phyloP scores from a whole-genome alignment of 2,113 vertebrate genomes.

The Nematolebias whitei region DNA sequence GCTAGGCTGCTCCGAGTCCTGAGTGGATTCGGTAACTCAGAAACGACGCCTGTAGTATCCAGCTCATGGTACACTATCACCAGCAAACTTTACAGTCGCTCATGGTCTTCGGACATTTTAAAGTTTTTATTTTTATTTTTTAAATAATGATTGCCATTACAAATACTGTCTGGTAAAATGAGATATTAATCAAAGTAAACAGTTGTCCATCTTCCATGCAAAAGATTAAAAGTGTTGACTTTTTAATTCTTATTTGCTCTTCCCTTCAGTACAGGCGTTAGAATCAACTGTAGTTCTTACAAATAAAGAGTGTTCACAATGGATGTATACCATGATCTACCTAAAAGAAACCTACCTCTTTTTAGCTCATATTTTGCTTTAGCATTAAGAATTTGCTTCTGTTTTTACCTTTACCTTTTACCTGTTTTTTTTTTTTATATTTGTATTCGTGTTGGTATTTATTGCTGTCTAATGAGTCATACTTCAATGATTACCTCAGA shows the following conservation, averaged over 20 bases:
- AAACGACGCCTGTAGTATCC: constrained; percentile 61
- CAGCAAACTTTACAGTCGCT: constrained; percentile 77
- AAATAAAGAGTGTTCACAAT: constrained; percentile 75
- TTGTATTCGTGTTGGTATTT: constrained; percentile 85
- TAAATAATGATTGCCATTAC: constrained; percentile 61
- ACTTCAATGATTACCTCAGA: constrained; percentile 83
- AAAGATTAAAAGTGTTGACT: constrained; percentile 38
- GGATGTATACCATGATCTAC: constrained; percentile 80
- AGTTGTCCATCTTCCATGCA: constrained; percentile 45
- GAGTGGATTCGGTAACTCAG: constrained; percentile 44
- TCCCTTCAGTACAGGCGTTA: constrained; percentile 71
- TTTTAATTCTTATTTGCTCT: constrained; percentile 16
- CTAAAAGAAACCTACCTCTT: constrained; percentile 82
- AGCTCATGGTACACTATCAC: constrained; percentile 74
- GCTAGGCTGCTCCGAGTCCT: constrained; percentile 54
- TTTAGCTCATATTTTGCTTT: constrained; percentile 80
- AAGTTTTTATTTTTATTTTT: constrained; percentile 52
- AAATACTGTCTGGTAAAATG: constrained; percentile 60
- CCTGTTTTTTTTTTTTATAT: constrained; percentile 77
- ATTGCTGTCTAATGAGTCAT: constrained; percentile 83
- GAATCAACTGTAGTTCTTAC: constrained; percentile 76
- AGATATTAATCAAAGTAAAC: constrained; percentile 31
- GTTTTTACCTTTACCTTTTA: constrained; percentile 68
- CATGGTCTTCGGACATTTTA: constrained; percentile 48
- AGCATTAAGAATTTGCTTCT: constrained; percentile 80